Percentiles rank a stretch among this genome's conserved stretches.
Evolutionary conservation across 2,888 invertebrate species (phyloP).

Genomic region (Drepana falcataria): DNA sequence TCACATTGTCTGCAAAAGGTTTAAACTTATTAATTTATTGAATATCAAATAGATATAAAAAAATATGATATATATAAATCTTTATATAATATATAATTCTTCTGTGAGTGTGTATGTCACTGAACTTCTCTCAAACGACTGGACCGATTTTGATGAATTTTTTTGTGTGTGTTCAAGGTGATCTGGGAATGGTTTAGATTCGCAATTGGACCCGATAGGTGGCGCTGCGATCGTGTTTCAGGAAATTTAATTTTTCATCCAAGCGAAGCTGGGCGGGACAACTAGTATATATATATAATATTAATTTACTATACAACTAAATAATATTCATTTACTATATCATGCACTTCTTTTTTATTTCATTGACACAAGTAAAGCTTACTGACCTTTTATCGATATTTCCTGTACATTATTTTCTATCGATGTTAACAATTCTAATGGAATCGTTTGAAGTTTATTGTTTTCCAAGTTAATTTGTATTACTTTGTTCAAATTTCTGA

Average conservation of each 20-base stretch:
- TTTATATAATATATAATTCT: too few relatives aligned
- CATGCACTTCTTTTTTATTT: background rate
- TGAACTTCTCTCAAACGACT: too few relatives aligned
- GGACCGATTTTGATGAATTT: too few relatives aligned
- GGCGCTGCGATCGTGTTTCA: too few relatives aligned
- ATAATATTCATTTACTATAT: background rate
- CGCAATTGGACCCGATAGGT: too few relatives aligned
- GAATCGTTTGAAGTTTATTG: slow-evolving; percentile 89
- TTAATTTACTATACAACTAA: background rate
- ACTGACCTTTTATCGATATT: slow-evolving; percentile 87
- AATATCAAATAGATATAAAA: too few relatives aligned
- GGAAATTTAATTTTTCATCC: too few relatives aligned
- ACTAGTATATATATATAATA: too few relatives aligned
- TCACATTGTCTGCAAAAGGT: slow-evolving; percentile 85
- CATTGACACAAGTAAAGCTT: background rate
- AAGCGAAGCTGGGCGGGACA: too few relatives aligned
- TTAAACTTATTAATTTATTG: background rate
- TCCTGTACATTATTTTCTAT: slow-evolving; percentile 90
- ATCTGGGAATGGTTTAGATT: too few relatives aligned
- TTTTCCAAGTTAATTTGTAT: slow-evolving; percentile 87
- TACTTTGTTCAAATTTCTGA: slow-evolving; percentile 87
- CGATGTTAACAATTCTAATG: slow-evolving; percentile 86
- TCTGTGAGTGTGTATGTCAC: too few relatives aligned
- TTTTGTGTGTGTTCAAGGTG: too few relatives aligned
- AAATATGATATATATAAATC: background rate